Evolutionary conservation across 1,140 invertebrate species (phyloP), one percentile per base, ranked within the genome.

Genomic region (Cephus cinctus): DNA sequence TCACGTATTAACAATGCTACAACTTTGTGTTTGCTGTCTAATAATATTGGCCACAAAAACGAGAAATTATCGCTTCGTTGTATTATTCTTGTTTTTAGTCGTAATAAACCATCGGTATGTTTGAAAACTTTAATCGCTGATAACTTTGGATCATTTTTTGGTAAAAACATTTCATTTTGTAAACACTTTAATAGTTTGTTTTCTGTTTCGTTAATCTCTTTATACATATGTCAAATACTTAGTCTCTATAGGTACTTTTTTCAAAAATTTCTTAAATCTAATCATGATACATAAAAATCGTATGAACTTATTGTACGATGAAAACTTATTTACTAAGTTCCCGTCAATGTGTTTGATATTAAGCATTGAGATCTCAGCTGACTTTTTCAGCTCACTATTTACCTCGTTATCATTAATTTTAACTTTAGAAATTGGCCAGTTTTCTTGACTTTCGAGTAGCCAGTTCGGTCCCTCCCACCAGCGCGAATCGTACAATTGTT

Each of bases 401-500:
- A 59, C 38, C 23, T 54, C 55, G 6, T 38, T n/a, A 27, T 58
- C 51, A 16, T 63, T 35, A 1, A 31, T 5, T 5, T 40, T 4
- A 4, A 5, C 3, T 0, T 55, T 21, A 1, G 12, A 31, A 0
- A 3, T 3, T 1, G 68, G 60, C 68, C 63, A 72, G 2, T 47
- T 5, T 4, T 49, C 31, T 12, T 44, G 19, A 11, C 23, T 5
- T 19, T 43, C n/a, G 8, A 47, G 23, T 8, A 72, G 35, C 69
- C 69, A 72, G 1, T 18, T 4, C 0, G 66, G 69, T 5, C 65
- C 67, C 50, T 63, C 44, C 56, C 57, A 67, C 69, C 64, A 63
- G 52, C 48, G 40, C 2, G 52, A 53, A 34, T 60, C 50, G 2
- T 57, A 1, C 18, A 69, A 43, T n/a, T 50, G 43, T 35, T 50